Conservation (phyloP, 2,113 vertebrate species). For the Gorsachius goisagi region DNA sequence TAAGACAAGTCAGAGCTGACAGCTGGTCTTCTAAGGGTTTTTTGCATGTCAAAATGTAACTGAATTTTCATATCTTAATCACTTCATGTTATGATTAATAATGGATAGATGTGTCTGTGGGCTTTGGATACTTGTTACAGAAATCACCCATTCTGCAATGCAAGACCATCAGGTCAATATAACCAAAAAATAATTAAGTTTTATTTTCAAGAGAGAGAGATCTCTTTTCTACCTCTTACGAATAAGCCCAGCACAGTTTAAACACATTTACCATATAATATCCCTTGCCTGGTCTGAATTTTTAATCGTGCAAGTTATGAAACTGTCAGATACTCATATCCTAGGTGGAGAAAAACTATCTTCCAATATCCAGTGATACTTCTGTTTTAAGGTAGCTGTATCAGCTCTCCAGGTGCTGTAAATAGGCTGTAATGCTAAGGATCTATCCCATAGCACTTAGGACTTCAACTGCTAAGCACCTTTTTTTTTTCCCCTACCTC, state of each 20-base stretch:
- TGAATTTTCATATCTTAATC: not conserved
- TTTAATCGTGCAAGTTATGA: not conserved
- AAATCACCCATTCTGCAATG: not conserved
- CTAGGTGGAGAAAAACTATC: not conserved
- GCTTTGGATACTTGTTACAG: not conserved
- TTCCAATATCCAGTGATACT: not conserved
- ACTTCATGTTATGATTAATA: not conserved
- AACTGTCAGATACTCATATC: not conserved
- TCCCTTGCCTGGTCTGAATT: not conserved
- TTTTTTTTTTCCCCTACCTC: not conserved
- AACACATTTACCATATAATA: not conserved
- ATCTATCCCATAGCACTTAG: not conserved
- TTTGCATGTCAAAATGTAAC: not conserved
- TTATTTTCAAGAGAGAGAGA: not conserved
- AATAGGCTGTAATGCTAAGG: not conserved
- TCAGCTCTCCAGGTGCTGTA: not conserved
- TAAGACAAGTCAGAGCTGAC: not conserved
- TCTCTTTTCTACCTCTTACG: not conserved
- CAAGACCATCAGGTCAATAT: not conserved
- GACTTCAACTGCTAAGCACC: not conserved
- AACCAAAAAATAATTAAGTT: not conserved
- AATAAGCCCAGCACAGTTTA: not conserved
- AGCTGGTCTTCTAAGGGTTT: constrained; percentile 1
- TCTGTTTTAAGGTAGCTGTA: not conserved
- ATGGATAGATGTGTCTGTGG: not conserved